Evolutionary conservation across 2,113 vertebrate species (phyloP).

Genomic region (Prietella phreatophila): DNA sequence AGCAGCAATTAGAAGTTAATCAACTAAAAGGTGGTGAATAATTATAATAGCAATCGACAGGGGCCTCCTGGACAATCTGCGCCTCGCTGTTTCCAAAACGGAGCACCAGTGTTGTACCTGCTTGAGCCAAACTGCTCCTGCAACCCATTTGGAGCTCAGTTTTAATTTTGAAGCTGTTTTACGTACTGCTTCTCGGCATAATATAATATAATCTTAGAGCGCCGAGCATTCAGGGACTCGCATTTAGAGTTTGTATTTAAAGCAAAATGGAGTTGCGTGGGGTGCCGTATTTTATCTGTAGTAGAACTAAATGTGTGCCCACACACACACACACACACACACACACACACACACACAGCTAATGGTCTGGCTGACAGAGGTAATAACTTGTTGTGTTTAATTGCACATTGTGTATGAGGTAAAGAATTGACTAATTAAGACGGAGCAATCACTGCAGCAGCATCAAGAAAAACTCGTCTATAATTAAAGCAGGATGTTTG

Average conservation of each 20-base stretch:
- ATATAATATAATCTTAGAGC: conserved; percentile 17
- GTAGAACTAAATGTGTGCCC: conserved; percentile 36
- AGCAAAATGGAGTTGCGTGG: conserved; percentile 41
- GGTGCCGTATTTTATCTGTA: conserved; percentile 43
- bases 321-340: not conserved
- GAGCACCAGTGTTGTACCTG: conserved; percentile 32
- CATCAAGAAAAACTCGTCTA: conserved; percentile 50
- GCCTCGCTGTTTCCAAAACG: conserved; percentile 40
- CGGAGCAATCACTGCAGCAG: conserved; percentile 53
- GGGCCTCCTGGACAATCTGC: conserved; percentile 61
- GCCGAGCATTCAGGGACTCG: conserved; percentile 11
- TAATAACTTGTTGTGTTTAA: conserved; percentile 57
- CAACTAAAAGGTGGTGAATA: conserved; percentile 98
- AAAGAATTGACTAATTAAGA: conserved; percentile 59
- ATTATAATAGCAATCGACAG: conserved; percentile 89
- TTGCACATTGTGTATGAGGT: conserved; percentile 54
- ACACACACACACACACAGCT: conserved; percentile 20
- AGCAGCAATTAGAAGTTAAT: conserved; percentile 99
- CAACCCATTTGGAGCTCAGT: conserved; percentile 44
- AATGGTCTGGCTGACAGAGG: conserved; percentile 49
- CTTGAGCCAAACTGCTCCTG: conserved; percentile 31
- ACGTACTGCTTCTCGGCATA: conserved; percentile 26
- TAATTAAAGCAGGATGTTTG: conserved; percentile 55
- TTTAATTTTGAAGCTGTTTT: conserved; percentile 54
- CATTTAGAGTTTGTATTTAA: conserved; percentile 42